Conservation (phyloP, 2,113 vertebrate species). For the Perognathus longimembris region DNA sequence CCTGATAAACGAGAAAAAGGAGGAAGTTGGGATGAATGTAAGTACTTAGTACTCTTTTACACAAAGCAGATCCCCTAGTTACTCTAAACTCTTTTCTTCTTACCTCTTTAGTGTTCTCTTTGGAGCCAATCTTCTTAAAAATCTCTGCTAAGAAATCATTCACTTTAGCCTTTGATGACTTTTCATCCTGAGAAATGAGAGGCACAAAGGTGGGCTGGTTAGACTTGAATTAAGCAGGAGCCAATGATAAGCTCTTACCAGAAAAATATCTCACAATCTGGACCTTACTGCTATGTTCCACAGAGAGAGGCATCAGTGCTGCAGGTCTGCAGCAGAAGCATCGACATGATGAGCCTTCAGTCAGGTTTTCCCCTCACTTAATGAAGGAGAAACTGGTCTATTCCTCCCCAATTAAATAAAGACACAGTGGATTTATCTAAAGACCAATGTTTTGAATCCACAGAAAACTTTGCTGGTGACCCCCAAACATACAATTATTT, state of each 20-base stretch:
- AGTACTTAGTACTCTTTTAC: background rate
- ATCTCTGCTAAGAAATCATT: constrained; percentile 98
- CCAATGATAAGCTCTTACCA: background rate
- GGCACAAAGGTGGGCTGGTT: constrained; percentile 19
- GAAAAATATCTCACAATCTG: constrained; percentile 2
- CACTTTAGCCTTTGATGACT: constrained; percentile 96
- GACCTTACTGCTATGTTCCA: background rate
- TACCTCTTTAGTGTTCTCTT: constrained; percentile 99
- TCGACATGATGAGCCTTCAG: background rate
- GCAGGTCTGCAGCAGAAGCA: background rate
- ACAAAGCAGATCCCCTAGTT: background rate
- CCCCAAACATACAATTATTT: background rate
- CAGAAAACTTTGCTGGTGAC: background rate
- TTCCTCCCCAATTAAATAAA: background rate
- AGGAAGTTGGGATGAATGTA: background rate
- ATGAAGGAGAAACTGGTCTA: background rate
- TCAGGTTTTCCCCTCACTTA: background rate
- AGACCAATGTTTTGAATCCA: background rate
- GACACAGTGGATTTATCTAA: background rate
- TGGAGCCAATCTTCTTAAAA: constrained; percentile 99
- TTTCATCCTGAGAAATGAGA: constrained; percentile 91
- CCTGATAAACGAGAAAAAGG: constrained; percentile 84
- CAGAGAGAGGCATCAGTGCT: background rate
- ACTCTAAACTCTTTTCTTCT: constrained; percentile 29
- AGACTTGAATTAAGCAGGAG: constrained; percentile 24